phyloP scores from a whole-genome alignment of 2,888 invertebrate species.

The Chorisops tibialis region DNA sequence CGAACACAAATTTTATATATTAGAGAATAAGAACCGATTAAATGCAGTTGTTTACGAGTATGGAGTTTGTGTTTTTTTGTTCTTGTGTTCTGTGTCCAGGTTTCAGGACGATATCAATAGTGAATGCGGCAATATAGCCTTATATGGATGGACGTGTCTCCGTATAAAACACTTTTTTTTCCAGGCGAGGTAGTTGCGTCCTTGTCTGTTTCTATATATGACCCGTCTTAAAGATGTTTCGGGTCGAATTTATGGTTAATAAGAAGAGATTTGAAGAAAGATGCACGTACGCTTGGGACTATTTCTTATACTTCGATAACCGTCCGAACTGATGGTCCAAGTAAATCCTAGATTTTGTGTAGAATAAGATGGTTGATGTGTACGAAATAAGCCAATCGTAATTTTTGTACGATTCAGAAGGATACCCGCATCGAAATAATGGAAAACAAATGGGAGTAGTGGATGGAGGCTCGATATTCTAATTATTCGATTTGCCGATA shows the following conservation, averaged over 20 bases:
- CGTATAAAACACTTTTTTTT: slow-evolving; percentile 38
- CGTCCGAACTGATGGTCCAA: slow-evolving; percentile 18
- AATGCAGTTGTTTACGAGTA: slow-evolving; percentile 50
- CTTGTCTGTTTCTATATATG: slow-evolving; percentile 29
- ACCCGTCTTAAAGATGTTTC: slow-evolving; percentile 27
- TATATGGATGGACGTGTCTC: slow-evolving; percentile 37
- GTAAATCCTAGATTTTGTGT: no score
- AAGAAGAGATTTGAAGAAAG: slow-evolving; percentile 33
- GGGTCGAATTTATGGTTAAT: slow-evolving; percentile 33
- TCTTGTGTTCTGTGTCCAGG: neutral
- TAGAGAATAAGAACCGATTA: slow-evolving; percentile 42
- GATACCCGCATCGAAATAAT: no score
- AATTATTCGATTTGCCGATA: no score
- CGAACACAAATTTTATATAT: slow-evolving; percentile 34
- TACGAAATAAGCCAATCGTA: no score
- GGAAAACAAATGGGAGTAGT: no score
- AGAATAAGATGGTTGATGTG: no score
- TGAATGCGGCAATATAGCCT: slow-evolving; percentile 41
- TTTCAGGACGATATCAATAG: slow-evolving; percentile 37
- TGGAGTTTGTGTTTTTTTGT: slow-evolving; percentile 35
- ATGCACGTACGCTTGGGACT: slow-evolving; percentile 30
- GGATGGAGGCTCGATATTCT: no score
- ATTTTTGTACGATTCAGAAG: no score
- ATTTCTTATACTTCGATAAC: slow-evolving; percentile 28
- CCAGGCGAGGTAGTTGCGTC: slow-evolving; percentile 34